Evolutionary conservation across 2,888 invertebrate species (phyloP), one percentile per base, ranked within the genome.

Genomic region (Tetragonula carbonaria): DNA sequence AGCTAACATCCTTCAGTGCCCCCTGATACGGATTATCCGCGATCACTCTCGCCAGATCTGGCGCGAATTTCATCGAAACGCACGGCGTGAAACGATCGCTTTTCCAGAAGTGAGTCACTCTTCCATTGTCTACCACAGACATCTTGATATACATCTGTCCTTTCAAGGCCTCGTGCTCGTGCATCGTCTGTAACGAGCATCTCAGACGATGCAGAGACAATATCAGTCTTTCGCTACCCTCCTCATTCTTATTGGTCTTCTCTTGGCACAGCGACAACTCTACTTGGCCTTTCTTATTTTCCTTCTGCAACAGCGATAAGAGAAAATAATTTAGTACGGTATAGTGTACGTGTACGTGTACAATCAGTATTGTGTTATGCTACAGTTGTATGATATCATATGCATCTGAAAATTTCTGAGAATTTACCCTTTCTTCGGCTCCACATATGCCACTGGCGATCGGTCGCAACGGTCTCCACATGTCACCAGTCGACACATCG

Each of bases 141-240:
- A 97, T 97, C 95, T 97, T 97, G 85, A 97, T 95, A 93, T 97
- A 97, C 91, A 97, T 95, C 76, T 96, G 96, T 57, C 96, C 97
- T 95, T 96, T 96, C 87, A 95, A 95, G 89, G 95, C 95, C 92
- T 97, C 97, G 85, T 97, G 97, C 87, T 96, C 96, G 88, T 96
- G 96, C 97, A 97, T 97, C n/a, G 96, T 96, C 92, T 96, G 96
- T 81, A 97, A 95, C 80, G 96, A 96, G 93, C 97, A 97, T 80
- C 97, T 95, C 82, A 97, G 94, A 86, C 96, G 95, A 86, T 96
- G 96, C 59, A 97, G 95, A 14, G 96, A 96, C 55, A 97, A 93
- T 90, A 96, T 96, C 78, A 97, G 95, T 33, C 95, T 95, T 87
- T 97, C 97, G 89, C 96, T 96, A 77, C 96, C 95, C 0, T 96